A percentile compares a stretch with the other conserved stretches of the same genome.
Evolutionary conservation across 2,888 invertebrate species (phyloP).

Genomic region (Marasmarcha lunaedactyla): DNA sequence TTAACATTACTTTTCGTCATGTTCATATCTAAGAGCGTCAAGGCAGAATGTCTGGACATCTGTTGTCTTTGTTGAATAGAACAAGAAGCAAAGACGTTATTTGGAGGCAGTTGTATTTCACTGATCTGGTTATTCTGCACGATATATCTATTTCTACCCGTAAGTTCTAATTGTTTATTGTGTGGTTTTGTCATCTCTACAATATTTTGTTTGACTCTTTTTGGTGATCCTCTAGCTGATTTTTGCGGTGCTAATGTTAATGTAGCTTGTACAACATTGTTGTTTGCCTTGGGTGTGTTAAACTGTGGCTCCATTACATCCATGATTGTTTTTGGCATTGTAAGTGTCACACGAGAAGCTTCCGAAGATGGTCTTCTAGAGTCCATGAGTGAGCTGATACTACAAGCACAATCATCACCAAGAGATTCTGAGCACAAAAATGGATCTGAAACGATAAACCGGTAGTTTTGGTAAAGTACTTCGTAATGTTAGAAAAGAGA

Average conservation of each 20-base stretch:
- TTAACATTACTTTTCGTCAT: slow-evolving; percentile 34
- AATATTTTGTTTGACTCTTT: slow-evolving; percentile 56
- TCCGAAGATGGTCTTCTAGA: slow-evolving; percentile 71
- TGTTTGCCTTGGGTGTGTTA: slow-evolving; percentile 54
- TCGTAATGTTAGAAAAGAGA: neutral
- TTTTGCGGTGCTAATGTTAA: slow-evolving; percentile 73
- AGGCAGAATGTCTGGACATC: slow-evolving; percentile 72
- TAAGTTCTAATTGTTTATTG: slow-evolving; percentile 57
- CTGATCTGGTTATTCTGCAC: slow-evolving; percentile 67
- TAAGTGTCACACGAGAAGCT: slow-evolving; percentile 65
- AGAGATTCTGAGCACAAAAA: slow-evolving; percentile 62
- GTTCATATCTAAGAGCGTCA: slow-evolving; percentile 64
- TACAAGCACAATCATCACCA: slow-evolving; percentile 77
- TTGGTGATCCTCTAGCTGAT: slow-evolving; percentile 54
- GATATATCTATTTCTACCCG: slow-evolving; percentile 60
- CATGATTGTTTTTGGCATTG: slow-evolving; percentile 62
- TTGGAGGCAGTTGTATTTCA: slow-evolving; percentile 60
- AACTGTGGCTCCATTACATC: slow-evolving; percentile 71
- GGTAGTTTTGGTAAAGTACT: neutral
- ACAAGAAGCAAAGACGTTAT: slow-evolving; percentile 50
- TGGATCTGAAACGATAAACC: slow-evolving; percentile 48
- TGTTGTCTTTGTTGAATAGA: slow-evolving; percentile 56
- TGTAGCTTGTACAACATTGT: slow-evolving; percentile 73
- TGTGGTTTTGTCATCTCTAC: slow-evolving; percentile 47
- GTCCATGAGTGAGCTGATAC: slow-evolving; percentile 74